Base-by-base conservation (phyloP, 2,888 invertebrate genomes). In the Drosophila ustulata region DNA sequence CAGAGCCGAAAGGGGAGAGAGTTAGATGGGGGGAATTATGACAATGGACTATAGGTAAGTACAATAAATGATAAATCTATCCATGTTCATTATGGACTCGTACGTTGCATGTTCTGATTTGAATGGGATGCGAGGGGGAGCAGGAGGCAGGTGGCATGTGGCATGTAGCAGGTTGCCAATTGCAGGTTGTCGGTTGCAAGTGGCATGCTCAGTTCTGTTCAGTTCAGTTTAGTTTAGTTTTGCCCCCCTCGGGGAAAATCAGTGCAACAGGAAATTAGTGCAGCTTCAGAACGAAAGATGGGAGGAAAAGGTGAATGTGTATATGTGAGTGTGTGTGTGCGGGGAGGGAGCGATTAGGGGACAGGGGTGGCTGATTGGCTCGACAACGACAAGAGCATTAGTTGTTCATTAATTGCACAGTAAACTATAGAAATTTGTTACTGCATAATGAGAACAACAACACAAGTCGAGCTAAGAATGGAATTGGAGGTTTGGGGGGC, bases 321-420 rank as follows among this genome's bases (percentile, higher is more conserved):
- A 30, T 25, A 25, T 34, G 30, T 6, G 2, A 18, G 3, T 8
- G 37, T 25, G 32, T 39, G 28, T 11, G 47, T 3, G n/a, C 4
- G 6, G 23, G 45, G 23, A 26, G 13, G 28, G 47, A n/a, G 7
- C 13, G 30, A 23, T n/a, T 26, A 11, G 9, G 6, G 13, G 13
- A 8, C 13, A n/a, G 23, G 46, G 46, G 37, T 25, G 26, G 46
- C 3, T 51, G 58, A 57, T 61, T 72, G 57, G 41, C 7, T 50
- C 9, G 25, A 49, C 41, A 51, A 51, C 56, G 45, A 70, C 61
- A 73, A 58, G 46, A 39, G 62, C 57, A 80, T 78, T 88, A 66
- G 71, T 68, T 88, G 87, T 75, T 75, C 71, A 86, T 83, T 86
- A 87, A 80, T 83, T 80, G 68, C 45, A 53, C 56, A 66, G 65